Evolutionary conservation across 1,140 invertebrate genomes (phyloP).

Genomic region (Aporrectodea caliginosa): DNA sequence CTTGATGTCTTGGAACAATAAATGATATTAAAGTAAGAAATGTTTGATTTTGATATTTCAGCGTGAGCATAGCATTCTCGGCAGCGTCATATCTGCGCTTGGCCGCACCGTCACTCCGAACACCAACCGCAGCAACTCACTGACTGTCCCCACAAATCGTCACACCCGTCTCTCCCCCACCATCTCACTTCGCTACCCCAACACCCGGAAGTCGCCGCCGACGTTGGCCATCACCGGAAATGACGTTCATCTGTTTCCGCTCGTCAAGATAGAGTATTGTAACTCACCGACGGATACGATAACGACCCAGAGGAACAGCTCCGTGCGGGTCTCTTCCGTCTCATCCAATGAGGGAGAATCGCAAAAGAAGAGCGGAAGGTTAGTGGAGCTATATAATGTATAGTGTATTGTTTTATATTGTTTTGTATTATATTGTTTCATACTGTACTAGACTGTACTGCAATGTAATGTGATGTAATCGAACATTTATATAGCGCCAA

Average conservation of each 20-base stretch:
- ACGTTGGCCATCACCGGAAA: neutral
- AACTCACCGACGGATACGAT: neutral
- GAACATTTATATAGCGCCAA: no score
- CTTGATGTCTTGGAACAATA: no score
- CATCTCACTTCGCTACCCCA: neutral
- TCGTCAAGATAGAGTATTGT: neutral
- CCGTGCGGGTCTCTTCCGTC: neutral
- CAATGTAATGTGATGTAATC: no score
- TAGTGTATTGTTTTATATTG: no score
- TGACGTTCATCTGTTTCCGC: neutral
- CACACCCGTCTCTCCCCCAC: neutral
- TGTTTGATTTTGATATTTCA: no score
- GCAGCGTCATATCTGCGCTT: constrained; percentile 59
- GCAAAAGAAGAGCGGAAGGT: neutral
- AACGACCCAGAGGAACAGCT: neutral
- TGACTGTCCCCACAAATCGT: neutral
- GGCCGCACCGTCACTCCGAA: neutral
- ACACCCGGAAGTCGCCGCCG: no score
- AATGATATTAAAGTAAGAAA: no score
- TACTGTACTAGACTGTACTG: no score
- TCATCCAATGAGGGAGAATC: neutral
- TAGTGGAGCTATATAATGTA: neutral
- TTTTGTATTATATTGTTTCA: no score
- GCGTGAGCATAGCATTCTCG: constrained; percentile 95
- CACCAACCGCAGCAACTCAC: neutral